Conservation (phyloP, 2,113 vertebrate species). For the Corapipo altera region DNA sequence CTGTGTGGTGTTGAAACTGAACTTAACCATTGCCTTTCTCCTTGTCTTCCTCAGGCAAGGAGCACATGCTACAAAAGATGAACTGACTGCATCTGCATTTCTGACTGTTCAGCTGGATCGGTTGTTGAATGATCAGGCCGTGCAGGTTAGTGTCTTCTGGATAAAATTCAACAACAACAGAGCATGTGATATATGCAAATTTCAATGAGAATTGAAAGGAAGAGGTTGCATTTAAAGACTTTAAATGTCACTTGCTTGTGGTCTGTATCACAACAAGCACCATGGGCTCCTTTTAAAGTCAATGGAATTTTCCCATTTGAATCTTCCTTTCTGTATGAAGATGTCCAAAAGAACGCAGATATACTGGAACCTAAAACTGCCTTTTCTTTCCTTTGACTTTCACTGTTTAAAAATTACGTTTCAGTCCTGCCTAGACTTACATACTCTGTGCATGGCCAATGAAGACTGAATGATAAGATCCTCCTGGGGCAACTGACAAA, state of each 20-base stretch:
- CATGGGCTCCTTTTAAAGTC: background rate
- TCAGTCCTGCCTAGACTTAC: background rate
- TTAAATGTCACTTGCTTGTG: background rate
- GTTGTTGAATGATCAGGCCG: constrained; percentile 79
- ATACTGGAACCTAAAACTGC: background rate
- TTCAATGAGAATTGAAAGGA: background rate
- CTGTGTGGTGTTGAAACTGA: background rate
- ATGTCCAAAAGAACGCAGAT: background rate
- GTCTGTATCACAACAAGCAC: background rate
- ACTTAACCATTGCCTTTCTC: background rate
- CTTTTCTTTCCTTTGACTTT: background rate
- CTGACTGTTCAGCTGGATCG: constrained; percentile 88
- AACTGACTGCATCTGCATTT: constrained; percentile 88
- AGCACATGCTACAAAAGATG: constrained; percentile 79
- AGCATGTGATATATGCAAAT: background rate
- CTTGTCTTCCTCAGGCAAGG: constrained; percentile 83
- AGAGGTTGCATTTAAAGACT: background rate
- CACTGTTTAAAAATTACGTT: background rate
- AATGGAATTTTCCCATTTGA: background rate
- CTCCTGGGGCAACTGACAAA: background rate
- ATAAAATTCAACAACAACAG: background rate
- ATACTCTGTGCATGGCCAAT: background rate
- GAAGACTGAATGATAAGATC: background rate
- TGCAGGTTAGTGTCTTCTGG: constrained; percentile 80
- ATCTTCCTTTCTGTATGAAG: background rate